phyloP scores from a whole-genome alignment of 2,888 invertebrate species.

The Eulithis prunata region DNA sequence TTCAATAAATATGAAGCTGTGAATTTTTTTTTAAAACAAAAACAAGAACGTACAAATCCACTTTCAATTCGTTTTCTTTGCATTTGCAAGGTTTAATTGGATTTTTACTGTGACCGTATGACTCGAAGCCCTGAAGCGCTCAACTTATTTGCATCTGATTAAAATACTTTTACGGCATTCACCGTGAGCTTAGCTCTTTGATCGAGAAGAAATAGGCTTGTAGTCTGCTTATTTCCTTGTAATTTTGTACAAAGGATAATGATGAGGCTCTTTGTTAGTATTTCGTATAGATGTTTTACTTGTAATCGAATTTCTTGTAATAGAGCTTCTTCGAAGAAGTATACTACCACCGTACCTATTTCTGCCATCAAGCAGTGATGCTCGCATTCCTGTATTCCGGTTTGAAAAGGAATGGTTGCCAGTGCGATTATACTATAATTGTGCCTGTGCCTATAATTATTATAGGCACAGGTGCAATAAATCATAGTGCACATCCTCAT shows the following conservation, averaged over 20 bases:
- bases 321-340: no score
- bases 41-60: neutral
- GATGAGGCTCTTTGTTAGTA: no score
- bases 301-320: no score
- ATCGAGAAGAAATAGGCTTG: neutral
- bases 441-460: no score
- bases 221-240: neutral
- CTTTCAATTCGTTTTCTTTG: slow-evolving; percentile 16
- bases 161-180: slow-evolving; percentile 20
- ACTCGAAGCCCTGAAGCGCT: slow-evolving; percentile 25
- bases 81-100: slow-evolving; percentile 31
- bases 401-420: no score
- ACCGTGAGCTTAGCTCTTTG: slow-evolving; percentile 12
- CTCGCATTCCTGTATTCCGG: no score
- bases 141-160: slow-evolving; percentile 32
- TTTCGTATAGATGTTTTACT: no score
- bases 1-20: neutral
- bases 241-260: neutral
- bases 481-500: no score
- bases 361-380: no score
- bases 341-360: no score
- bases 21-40: neutral
- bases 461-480: no score
- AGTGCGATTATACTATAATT: no score
- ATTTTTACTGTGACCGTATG: slow-evolving; percentile 18